A percentile compares a stretch with the other conserved stretches of the same genome.
These are phyloP conservation scores for Gulo gulo DNA, from an alignment of 2,113 vertebrate genomes.

Conservation along the genomic window DNA sequence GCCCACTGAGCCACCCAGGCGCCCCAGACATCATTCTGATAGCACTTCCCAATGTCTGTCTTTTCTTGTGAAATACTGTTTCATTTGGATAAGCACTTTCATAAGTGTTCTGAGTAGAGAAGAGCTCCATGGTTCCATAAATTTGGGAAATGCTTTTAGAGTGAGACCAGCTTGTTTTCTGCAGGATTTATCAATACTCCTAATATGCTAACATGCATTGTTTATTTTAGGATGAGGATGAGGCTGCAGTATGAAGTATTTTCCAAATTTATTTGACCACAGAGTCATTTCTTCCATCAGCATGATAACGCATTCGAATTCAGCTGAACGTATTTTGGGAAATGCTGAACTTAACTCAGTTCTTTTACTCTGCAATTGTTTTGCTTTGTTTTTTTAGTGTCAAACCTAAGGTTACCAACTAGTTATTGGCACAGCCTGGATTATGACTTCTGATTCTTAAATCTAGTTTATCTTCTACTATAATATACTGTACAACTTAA, in stretches of 20 bases:
- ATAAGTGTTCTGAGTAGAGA: neutral
- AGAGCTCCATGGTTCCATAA: neutral
- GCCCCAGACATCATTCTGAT: neutral
- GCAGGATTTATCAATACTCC: neutral
- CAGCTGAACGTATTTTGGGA: neutral
- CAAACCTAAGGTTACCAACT: neutral
- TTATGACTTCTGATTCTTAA: neutral
- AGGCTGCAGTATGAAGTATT: neutral
- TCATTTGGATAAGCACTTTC: neutral
- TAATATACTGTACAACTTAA: neutral
- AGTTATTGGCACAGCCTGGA: neutral
- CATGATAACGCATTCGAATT: neutral
- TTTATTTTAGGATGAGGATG: neutral
- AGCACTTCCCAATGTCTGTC: neutral
- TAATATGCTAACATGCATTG: neutral
- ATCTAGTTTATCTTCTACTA: neutral
- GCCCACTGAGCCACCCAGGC: too few relatives aligned
- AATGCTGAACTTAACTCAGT: neutral
- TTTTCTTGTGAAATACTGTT: neutral
- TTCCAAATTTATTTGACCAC: neutral
- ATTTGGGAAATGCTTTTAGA: constrained; percentile 23
- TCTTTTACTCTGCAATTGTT: neutral
- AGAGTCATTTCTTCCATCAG: neutral
- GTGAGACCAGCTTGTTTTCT: neutral
- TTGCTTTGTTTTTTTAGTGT: neutral